Evolutionary conservation across 2,888 invertebrate genomes (phyloP).

Genomic region (Eupithecia insigniata): DNA sequence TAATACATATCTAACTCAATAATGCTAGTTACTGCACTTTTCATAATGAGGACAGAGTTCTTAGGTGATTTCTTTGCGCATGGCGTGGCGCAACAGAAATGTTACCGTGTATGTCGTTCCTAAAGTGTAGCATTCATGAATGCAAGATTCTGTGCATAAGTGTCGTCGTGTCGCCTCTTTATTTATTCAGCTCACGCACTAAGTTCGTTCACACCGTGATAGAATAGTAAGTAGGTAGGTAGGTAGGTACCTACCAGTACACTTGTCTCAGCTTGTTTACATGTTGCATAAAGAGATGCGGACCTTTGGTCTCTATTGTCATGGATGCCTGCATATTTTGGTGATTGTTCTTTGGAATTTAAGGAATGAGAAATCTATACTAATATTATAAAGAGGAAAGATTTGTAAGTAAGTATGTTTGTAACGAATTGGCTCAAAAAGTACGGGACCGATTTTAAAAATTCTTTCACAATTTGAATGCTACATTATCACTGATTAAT

Average conservation of each 20-base stretch:
- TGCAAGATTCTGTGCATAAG: slow-evolving; percentile 21
- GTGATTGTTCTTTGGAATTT: slow-evolving; percentile 17
- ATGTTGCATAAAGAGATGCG: slow-evolving; percentile 34
- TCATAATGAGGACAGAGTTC: too few species aligned
- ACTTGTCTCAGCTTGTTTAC: slow-evolving; percentile 29
- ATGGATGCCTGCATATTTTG: slow-evolving; percentile 28
- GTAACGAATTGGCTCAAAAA: too few species aligned
- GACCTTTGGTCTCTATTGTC: slow-evolving; percentile 36
- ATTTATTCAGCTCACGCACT: slow-evolving; percentile 61
- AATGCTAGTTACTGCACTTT: too few species aligned
- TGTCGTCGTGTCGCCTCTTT: slow-evolving; percentile 38
- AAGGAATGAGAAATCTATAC: too few species aligned
- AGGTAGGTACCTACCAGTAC: too few species aligned
- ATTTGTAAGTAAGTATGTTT: too few species aligned
- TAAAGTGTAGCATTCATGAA: slow-evolving; percentile 9
- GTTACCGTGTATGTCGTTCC: neutral
- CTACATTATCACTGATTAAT: too few species aligned
- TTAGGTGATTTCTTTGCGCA: neutral
- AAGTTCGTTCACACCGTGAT: slow-evolving; percentile 62
- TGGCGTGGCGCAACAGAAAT: neutral
- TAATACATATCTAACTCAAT: too few species aligned
- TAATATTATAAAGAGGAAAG: too few species aligned
- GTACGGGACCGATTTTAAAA: too few species aligned
- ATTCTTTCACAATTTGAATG: too few species aligned
- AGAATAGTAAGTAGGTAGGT: slow-evolving; percentile 42